Evolutionary conservation across 1,140 invertebrate species (phyloP).

Genomic region (Plodia interpunctella): DNA sequence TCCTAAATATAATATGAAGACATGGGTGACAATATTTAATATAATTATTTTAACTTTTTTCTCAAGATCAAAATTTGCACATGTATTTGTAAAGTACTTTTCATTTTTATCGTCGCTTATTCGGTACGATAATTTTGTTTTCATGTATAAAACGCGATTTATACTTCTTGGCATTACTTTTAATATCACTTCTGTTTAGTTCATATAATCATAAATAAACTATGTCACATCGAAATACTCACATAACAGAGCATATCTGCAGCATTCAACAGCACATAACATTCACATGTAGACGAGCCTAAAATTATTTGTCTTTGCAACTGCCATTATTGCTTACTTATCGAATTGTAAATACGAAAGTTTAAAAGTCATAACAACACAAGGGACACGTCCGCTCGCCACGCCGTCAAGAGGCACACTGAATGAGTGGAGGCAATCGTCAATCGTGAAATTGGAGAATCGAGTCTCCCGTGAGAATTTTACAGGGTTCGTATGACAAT

Average conservation of each 20-base stretch:
- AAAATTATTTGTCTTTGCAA: constrained; percentile 9
- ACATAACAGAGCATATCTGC: constrained; percentile 63
- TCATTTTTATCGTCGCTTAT: no score
- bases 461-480: background rate
- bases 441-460: no score
- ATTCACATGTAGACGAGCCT: constrained; percentile 10
- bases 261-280: constrained; percentile 28
- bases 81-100: no score
- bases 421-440: background rate
- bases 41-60: no score
- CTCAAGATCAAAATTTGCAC: no score
- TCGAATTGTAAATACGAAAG: background rate
- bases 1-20: no score
- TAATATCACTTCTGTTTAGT: no score
- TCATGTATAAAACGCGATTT: no score
- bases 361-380: background rate
- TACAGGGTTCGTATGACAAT: background rate
- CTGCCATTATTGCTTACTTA: background rate
- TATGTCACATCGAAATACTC: constrained; percentile 27
- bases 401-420: background rate
- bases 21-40: no score
- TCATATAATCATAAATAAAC: no score
- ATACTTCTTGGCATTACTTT: no score
- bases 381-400: background rate
- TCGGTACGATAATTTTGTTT: no score